These are phyloP conservation scores for Drosophila nannoptera DNA, from an alignment of 1,140 invertebrate genomes.

Conservation along the genomic window DNA sequence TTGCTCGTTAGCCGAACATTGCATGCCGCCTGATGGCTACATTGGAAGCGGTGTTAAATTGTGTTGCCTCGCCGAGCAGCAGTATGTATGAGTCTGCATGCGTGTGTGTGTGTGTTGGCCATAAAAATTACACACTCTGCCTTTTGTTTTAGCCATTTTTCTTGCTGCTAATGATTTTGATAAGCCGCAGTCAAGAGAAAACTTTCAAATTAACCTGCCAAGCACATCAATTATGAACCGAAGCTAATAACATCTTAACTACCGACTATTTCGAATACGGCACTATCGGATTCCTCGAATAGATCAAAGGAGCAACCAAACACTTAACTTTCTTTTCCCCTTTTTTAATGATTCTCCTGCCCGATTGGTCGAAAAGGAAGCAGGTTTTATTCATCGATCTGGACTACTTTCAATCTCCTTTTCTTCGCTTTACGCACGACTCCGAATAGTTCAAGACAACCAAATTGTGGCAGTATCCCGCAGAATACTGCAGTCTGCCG, in stretches of 20 bases:
- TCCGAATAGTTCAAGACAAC: too few species aligned
- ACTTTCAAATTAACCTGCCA: conserved; percentile 35
- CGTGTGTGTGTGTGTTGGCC: conserved; percentile 23
- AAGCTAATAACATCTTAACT: conserved; percentile 7
- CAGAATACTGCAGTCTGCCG: too few species aligned
- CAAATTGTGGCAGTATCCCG: too few species aligned
- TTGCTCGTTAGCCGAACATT: conserved; percentile 74
- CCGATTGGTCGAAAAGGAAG: too few species aligned
- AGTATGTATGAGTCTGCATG: conserved; percentile 2
- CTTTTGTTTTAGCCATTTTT: conserved; percentile 50
- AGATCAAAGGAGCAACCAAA: too few species aligned
- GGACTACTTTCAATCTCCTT: too few species aligned
- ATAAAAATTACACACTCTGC: conserved; percentile 48
- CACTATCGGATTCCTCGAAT: too few species aligned
- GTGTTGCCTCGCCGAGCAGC: conserved; percentile 44
- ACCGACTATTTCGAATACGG: background rate
- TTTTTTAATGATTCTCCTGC: too few species aligned
- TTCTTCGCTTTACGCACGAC: too few species aligned
- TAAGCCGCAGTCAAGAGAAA: conserved; percentile 26
- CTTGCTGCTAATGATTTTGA: conserved; percentile 47
- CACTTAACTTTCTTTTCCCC: too few species aligned
- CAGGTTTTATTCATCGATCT: too few species aligned
- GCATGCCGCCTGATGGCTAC: conserved; percentile 74
- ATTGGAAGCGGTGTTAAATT: conserved; percentile 76
- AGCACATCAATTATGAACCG: conserved; percentile 29